These are phyloP conservation scores for honey bee (Apis mellifera) DNA, from an alignment of 1,140 invertebrate species.

Conservation along the genomic window DNA sequence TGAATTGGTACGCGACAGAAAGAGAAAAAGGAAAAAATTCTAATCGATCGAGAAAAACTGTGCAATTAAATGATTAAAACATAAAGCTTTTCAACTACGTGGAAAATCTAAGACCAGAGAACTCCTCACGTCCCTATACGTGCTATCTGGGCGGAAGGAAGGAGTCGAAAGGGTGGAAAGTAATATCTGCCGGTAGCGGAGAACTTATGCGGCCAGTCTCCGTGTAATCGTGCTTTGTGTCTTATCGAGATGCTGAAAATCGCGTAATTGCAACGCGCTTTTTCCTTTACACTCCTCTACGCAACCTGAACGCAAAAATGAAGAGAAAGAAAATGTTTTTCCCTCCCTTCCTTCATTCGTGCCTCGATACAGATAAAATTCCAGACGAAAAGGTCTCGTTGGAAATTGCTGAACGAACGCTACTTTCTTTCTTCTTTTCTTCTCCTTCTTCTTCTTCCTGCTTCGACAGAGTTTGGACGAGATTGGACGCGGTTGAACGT, in stretches of 20 bases:
- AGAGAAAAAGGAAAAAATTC: neutral
- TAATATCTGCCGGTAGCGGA: conserved; percentile 23
- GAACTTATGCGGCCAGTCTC: conserved; percentile 21
- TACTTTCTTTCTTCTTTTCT: neutral
- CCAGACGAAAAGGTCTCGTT: conserved; percentile 7
- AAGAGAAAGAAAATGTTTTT: conserved; percentile 29
- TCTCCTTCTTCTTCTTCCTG: neutral
- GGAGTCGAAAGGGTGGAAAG: conserved; percentile 28
- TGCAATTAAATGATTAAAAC: too few species aligned
- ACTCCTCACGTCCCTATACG: neutral
- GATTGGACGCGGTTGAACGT: conserved; percentile 18
- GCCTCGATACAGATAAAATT: conserved; percentile 30
- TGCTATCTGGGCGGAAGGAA: neutral
- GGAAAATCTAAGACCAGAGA: conserved; percentile 14
- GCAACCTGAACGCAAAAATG: too few species aligned
- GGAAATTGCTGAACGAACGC: conserved; percentile 22
- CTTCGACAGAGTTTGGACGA: neutral
- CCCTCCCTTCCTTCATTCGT: neutral
- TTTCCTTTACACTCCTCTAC: neutral
- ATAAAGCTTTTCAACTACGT: conserved; percentile 35
- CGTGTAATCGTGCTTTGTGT: conserved; percentile 42
- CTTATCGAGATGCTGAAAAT: conserved; percentile 49
- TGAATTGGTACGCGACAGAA: neutral
- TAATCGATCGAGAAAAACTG: conserved; percentile 8
- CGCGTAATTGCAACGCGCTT: conserved; percentile 40